A percentile compares a stretch with the other conserved stretches of the same genome.
These are phyloP conservation scores for Montipora cactus DNA, from an alignment of 64 coral and sea anemone species.

Conservation along the genomic window DNA sequence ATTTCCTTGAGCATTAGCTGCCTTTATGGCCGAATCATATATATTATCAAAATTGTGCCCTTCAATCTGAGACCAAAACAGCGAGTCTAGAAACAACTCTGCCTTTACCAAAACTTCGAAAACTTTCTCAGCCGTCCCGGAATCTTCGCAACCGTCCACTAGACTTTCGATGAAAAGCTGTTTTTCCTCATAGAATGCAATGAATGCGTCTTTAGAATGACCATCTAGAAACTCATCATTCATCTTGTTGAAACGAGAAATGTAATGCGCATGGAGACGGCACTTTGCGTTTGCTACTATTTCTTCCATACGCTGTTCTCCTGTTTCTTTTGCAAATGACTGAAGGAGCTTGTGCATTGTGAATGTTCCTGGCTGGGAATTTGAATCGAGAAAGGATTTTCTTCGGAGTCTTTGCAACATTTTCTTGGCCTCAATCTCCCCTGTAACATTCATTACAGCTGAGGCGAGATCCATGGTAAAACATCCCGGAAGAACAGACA, in stretches of 20 bases:
- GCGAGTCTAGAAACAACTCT: slow-evolving; percentile 12
- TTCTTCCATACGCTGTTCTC: not conserved
- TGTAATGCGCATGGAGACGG: not conserved
- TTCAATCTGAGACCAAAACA: not conserved
- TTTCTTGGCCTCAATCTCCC: not conserved
- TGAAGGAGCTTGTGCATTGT: slow-evolving; percentile 25
- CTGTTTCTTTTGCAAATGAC: slow-evolving; percentile 1
- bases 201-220: not conserved
- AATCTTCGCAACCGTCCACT: not conserved
- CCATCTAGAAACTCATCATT: slow-evolving; percentile 10
- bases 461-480: slow-evolving; percentile 34
- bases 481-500: not conserved
- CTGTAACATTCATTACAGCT: not conserved
- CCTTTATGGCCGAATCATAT: not conserved
- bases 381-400: slow-evolving; percentile 32
- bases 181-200: slow-evolving; percentile 23
- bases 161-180: not conserved
- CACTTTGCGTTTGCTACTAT: not conserved
- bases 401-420: slow-evolving; percentile 13
- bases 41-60: not conserved
- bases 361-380: not conserved
- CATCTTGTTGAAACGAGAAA: not conserved
- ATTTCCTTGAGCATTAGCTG: not conserved
- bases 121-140: not conserved
- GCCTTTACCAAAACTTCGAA: not conserved